Base-by-base conservation (phyloP, 2,888 invertebrate species). In the Thereva unica region DNA sequence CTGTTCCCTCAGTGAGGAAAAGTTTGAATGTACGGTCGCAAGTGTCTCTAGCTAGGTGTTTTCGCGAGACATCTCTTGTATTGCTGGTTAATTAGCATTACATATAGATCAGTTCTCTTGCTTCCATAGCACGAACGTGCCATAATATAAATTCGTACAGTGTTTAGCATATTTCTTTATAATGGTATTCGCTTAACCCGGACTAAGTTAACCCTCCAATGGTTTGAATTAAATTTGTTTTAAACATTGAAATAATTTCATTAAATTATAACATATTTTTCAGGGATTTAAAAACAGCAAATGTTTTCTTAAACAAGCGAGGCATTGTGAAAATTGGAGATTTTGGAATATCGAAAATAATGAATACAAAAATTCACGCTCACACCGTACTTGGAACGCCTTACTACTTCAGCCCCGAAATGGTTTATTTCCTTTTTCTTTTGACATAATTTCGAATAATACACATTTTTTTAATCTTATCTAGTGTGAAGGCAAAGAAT, bases 311-410 rank as follows among this genome's bases (percentile, higher is more conserved):
- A 64, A 89, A 86, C 10, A 85, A 85, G 73, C 84, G 86, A 44
- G 86, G 87, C 0, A 81, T 83, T 40, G 85, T 90, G 0, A 90
- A 90, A 80, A 84, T 89, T 44, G 90, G 90, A 0, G 90, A 90
- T 77, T 90, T 90, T 80, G 90, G 90, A 35, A 90, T 91, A 71
- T 88, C 89, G 1, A 90, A 90, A 79, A 85, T 89, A 74, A 84
- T 90, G 84, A 85, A 86, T 59, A 87, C 89, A 0, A 83, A 82
- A 78, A 84, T 84, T 38, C 86, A 85, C 72, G 88, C 89, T 1
- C 85, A 87, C 73, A 89, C 89, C 1, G 87, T 89, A 9, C 81
- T 89, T n/a, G 89, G 89, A 5, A 89, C 89, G 4, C 89, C 89
- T 0, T 89, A 88, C 75, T 89, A 89, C 75, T 86, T 89, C 68